Conservation (phyloP, 2,797 vertebrate species). For the Macropus fuliginosus region DNA sequence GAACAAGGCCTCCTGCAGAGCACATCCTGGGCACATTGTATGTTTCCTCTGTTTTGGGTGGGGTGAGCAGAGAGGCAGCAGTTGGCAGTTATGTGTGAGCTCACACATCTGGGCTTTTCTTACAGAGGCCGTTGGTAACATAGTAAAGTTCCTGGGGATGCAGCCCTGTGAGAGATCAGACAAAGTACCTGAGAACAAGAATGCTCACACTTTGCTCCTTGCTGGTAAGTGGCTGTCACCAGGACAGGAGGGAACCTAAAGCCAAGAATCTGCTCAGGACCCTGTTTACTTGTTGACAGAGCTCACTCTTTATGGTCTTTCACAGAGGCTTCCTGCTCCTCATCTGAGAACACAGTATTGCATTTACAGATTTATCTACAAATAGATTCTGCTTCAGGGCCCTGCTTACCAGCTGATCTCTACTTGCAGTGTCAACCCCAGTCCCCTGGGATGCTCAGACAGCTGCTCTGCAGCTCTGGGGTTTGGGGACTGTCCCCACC, state of each 20-base stretch:
- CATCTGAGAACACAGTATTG: not conserved
- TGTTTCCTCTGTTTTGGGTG: not conserved
- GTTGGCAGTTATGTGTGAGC: not conserved
- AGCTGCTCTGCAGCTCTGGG: conserved; percentile 52
- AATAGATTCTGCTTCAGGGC: conserved; percentile 46
- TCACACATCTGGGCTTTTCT: conserved; percentile 17
- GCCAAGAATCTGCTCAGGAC: not conserved
- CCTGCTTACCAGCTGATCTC: conserved; percentile 39
- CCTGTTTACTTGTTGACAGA: not conserved
- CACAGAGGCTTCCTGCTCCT: not conserved
- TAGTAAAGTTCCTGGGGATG: conserved; percentile 89
- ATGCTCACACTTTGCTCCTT: conserved; percentile 86
- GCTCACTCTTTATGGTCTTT: not conserved
- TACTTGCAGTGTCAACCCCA: not conserved
- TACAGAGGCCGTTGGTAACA: conserved; percentile 88
- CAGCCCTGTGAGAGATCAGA: conserved; percentile 89
- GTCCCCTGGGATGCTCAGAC: conserved; percentile 65
- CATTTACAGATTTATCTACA: conserved; percentile 51
- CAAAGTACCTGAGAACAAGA: conserved; percentile 89
- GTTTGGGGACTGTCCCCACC: conserved; percentile 26
- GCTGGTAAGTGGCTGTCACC: conserved; percentile 82
- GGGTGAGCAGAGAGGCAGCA: not conserved
- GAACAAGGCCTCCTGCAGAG: not conserved
- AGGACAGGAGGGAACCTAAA: not conserved
- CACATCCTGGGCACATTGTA: not conserved